phyloP scores from a whole-genome alignment of 2,797 vertebrate species.

The Mastacembelus armatus region DNA sequence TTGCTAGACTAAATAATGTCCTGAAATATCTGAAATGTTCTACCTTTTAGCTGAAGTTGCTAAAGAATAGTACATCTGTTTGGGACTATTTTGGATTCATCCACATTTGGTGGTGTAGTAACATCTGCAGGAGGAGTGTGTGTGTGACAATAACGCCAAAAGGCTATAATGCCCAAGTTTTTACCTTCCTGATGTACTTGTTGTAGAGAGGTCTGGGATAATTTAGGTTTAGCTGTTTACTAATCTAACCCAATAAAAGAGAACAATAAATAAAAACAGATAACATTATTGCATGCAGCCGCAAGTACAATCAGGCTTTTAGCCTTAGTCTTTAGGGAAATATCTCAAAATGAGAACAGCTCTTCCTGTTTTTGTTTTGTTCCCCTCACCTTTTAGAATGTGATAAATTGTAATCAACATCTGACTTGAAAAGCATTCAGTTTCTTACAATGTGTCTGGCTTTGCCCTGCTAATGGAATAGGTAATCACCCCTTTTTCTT shows the following conservation, averaged over 20 bases:
- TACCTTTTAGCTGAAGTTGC: neutral
- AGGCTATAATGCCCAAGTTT: neutral
- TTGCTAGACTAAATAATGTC: neutral
- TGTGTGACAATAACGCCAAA: neutral
- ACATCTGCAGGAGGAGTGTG: neutral
- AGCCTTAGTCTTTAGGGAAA: constrained; percentile 50
- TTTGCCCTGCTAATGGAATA: constrained; percentile 56
- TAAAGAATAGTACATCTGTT: neutral
- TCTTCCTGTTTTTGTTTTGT: constrained; percentile 34
- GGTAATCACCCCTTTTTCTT: constrained; percentile 63
- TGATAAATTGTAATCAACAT: constrained; percentile 64
- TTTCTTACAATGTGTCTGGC: constrained; percentile 53
- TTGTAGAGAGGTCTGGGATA: constrained; percentile 30
- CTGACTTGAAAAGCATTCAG: constrained; percentile 55
- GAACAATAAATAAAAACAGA: constrained; percentile 37
- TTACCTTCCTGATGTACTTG: constrained; percentile 30
- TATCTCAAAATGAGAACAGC: constrained; percentile 51
- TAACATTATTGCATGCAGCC: constrained; percentile 39
- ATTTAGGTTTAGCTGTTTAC: constrained; percentile 53
- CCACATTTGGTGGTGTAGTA: neutral
- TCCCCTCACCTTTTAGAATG: constrained; percentile 48
- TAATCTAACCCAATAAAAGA: constrained; percentile 56
- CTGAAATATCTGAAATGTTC: neutral
- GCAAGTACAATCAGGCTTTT: constrained; percentile 11
- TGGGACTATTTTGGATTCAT: neutral